Conservation (phyloP, 2,888 invertebrate species). For the Gymnocheta viridis region DNA sequence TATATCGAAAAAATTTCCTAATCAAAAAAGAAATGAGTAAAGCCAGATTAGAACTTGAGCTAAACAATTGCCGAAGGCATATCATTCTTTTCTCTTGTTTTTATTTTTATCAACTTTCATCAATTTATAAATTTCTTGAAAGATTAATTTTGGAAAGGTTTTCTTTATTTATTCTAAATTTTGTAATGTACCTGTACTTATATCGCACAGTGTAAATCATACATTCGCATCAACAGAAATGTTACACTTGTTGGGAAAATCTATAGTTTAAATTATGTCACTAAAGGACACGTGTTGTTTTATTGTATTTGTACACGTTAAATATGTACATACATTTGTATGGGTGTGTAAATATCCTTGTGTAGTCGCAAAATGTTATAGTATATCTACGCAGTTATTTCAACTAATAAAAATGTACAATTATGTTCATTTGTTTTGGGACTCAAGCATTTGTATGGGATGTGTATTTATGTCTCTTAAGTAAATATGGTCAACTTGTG, state of each 20-base stretch:
- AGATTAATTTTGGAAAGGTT: background rate
- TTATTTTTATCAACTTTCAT: no score
- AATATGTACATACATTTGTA: background rate
- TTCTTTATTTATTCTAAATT: background rate
- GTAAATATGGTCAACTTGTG: slow-evolving; percentile 64
- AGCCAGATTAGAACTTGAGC: no score
- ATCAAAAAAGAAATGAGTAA: no score
- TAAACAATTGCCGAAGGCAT: no score
- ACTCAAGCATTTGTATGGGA: slow-evolving; percentile 1
- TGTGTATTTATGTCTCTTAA: slow-evolving; percentile 31
- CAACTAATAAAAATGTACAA: slow-evolving; percentile 66
- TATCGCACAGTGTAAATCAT: background rate
- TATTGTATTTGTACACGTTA: slow-evolving; percentile 27
- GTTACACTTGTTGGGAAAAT: slow-evolving; percentile 12
- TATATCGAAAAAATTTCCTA: no score
- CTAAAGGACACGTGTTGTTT: slow-evolving; percentile 61
- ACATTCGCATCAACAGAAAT: slow-evolving; percentile 3
- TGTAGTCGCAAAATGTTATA: background rate
- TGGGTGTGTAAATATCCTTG: slow-evolving; percentile 2
- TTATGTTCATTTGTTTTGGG: slow-evolving; percentile 61
- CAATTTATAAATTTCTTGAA: no score
- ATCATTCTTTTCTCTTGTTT: no score
- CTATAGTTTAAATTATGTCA: slow-evolving; percentile 65
- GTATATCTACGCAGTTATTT: background rate
- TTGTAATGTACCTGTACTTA: background rate